Evolutionary conservation across 2,888 invertebrate species (phyloP).

Genomic region (Amaurobius ferox): DNA sequence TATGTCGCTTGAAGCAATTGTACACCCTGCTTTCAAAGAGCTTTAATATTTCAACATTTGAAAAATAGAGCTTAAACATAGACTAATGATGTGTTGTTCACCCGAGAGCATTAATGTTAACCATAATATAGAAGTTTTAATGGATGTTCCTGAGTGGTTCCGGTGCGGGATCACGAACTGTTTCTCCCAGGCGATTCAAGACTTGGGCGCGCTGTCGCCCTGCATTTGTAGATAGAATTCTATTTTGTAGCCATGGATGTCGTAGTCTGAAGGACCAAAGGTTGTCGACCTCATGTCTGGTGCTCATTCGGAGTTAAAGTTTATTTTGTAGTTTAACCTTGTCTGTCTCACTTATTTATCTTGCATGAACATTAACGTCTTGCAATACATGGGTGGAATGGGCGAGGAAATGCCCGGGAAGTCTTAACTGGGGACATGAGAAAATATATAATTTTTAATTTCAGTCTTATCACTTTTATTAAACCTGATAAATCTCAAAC

Average conservation of each 20-base stretch:
- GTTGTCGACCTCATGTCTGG: slow-evolving; percentile 71
- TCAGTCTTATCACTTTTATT: too few species aligned
- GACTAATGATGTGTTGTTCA: background rate
- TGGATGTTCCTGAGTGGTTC: background rate
- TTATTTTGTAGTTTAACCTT: slow-evolving; percentile 69
- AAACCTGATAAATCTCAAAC: too few species aligned
- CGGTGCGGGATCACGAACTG: background rate
- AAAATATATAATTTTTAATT: too few species aligned
- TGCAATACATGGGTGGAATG: too few species aligned
- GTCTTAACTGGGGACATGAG: too few species aligned
- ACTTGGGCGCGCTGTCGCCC: slow-evolving; percentile 23
- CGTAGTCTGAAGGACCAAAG: slow-evolving; percentile 70
- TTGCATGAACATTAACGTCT: background rate
- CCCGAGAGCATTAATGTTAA: background rate
- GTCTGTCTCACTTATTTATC: slow-evolving; percentile 46
- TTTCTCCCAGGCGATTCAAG: slow-evolving; percentile 24
- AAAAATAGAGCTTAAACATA: slow-evolving; percentile 7
- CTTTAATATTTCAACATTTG: background rate
- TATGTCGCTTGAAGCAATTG: background rate
- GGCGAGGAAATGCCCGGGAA: too few species aligned
- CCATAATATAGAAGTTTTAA: background rate
- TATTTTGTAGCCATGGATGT: slow-evolving; percentile 68
- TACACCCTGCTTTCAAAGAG: slow-evolving; percentile 2
- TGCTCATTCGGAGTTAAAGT: slow-evolving; percentile 70
- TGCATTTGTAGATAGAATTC: slow-evolving; percentile 60